phyloP scores from a whole-genome alignment of 23 tunicate genomes.

The Ascidia mentula region DNA sequence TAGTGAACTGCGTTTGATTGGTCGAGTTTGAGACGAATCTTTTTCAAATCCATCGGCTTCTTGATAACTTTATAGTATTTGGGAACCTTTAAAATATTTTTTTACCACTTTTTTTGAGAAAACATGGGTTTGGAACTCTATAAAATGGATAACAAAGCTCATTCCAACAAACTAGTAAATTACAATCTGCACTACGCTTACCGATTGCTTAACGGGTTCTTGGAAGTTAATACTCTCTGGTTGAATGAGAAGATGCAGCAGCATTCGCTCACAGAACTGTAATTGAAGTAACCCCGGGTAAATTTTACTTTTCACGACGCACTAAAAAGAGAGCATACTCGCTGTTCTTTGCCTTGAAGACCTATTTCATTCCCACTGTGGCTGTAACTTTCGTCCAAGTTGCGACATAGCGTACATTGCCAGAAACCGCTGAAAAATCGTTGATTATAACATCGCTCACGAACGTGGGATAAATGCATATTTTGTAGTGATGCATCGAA shows the following conservation, averaged over 20 bases:
- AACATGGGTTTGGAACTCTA: too few species aligned
- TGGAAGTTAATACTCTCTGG: slow-evolving; percentile 43
- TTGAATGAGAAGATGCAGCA: slow-evolving; percentile 42
- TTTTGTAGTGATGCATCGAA: too few species aligned
- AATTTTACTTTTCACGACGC: too few species aligned
- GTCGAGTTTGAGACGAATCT: slow-evolving; percentile 37
- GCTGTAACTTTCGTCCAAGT: slow-evolving; percentile 1
- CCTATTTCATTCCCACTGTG: slow-evolving; percentile 22
- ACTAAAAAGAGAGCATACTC: slow-evolving; percentile 15
- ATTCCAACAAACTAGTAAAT: too few species aligned
- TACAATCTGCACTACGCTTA: too few species aligned
- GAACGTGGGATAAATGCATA: too few species aligned
- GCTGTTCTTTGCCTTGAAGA: slow-evolving; percentile 27
- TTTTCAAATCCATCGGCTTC: slow-evolving; percentile 61
- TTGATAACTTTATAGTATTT: slow-evolving; percentile 57
- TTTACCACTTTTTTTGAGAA: too few species aligned
- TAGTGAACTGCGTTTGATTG: slow-evolving; percentile 31
- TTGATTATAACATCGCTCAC: too few species aligned
- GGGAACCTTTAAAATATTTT: slow-evolving; percentile 37
- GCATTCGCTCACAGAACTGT: slow-evolving; percentile 52
- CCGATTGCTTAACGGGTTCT: slow-evolving; percentile 27
- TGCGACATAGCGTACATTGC: slow-evolving; percentile 55
- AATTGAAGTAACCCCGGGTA: neutral
- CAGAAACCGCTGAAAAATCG: slow-evolving; percentile 40
- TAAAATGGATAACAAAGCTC: too few species aligned